Conservation (phyloP, 2,888 invertebrate genomes). For the Phalera bucephala region DNA sequence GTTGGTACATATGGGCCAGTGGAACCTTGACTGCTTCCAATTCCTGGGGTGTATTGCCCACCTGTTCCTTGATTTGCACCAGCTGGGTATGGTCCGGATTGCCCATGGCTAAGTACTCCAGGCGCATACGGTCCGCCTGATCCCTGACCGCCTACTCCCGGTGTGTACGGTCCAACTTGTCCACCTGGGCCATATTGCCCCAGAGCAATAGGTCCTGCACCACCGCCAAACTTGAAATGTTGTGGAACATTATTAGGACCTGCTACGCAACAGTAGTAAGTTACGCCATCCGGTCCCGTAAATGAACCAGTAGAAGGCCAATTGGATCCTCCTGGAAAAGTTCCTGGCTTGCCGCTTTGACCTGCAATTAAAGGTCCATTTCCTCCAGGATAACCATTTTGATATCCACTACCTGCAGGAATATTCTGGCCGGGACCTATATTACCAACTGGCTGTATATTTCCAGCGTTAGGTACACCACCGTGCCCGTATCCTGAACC, state of each 20-base stretch:
- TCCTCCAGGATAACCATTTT: slow-evolving; percentile 4
- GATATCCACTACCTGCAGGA: neutral
- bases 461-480: slow-evolving; percentile 8
- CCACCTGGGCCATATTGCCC: neutral
- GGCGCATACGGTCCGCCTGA: neutral
- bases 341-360: slow-evolving; percentile 11
- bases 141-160: neutral
- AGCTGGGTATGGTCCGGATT: too few species aligned
- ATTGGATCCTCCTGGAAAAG: slow-evolving; percentile 17
- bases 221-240: slow-evolving; percentile 20
- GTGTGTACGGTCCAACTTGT: neutral
- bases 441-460: slow-evolving; percentile 9
- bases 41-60: too few species aligned
- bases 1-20: neutral
- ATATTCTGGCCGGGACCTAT: slow-evolving; percentile 11
- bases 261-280: slow-evolving; percentile 47
- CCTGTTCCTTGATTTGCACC: neutral
- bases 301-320: slow-evolving; percentile 37
- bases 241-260: slow-evolving; percentile 35
- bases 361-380: slow-evolving; percentile 17
- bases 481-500: slow-evolving; percentile 1
- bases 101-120: neutral
- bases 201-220: neutral
- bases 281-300: slow-evolving; percentile 37
- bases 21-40: neutral